These are phyloP conservation scores for Pseudococcus longispinus DNA, from an alignment of 2,888 invertebrate species.

Conservation along the genomic window DNA sequence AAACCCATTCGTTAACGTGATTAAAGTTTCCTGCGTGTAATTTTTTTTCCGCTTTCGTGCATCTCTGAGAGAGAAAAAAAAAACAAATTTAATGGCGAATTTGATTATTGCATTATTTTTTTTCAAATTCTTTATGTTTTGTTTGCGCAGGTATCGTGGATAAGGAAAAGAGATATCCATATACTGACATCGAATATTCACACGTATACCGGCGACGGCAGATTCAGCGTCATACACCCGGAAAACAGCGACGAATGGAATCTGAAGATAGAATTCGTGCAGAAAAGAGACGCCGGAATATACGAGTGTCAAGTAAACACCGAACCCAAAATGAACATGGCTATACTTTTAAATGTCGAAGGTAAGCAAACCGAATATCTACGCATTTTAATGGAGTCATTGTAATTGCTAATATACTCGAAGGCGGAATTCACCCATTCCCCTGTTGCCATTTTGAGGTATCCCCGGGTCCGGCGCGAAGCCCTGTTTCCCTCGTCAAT, in stretches of 20 bases:
- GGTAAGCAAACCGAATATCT: conserved; percentile 68
- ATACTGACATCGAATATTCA: conserved; percentile 84
- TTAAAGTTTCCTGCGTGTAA: neutral
- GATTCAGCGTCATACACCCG: conserved; percentile 84
- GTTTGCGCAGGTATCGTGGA: conserved; percentile 77
- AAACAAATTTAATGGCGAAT: too few species aligned
- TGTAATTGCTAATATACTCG: conserved; percentile 49
- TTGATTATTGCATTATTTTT: neutral
- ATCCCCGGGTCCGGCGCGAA: too few species aligned
- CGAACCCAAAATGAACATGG: conserved; percentile 87
- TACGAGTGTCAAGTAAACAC: conserved; percentile 91
- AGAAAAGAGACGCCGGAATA: conserved; percentile 81
- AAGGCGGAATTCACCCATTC: neutral
- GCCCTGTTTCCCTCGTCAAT: too few species aligned
- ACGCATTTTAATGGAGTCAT: conserved; percentile 61
- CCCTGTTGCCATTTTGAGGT: neutral
- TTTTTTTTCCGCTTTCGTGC: neutral
- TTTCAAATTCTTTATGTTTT: neutral
- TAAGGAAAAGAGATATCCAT: conserved; percentile 81
- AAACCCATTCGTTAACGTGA: neutral
- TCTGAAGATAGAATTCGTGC: conserved; percentile 82
- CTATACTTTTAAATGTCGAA: conserved; percentile 79
- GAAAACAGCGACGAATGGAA: conserved; percentile 88
- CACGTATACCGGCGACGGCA: conserved; percentile 85
- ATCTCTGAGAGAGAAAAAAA: neutral